phyloP scores from a whole-genome alignment of 2,797 vertebrate genomes.

The Ptychobarbus kaznakovi region DNA sequence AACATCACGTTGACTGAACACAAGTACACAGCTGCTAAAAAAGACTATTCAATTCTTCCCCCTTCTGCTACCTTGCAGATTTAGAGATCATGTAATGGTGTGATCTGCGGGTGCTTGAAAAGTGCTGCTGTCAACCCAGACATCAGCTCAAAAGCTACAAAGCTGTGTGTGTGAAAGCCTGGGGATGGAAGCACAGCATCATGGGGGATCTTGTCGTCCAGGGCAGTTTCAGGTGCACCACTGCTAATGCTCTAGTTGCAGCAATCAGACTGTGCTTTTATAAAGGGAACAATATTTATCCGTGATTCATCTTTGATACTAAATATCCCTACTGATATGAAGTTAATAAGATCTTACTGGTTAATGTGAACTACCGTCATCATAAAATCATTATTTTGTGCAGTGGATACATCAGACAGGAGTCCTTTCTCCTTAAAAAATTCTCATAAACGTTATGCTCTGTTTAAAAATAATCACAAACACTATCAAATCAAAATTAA shows the following conservation, averaged over 20 bases:
- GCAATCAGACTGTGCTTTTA: conserved; percentile 27
- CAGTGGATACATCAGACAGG: background rate
- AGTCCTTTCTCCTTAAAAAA: background rate
- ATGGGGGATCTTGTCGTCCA: conserved; percentile 1
- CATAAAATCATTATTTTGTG: conserved; percentile 6
- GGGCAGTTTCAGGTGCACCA: conserved; percentile 11
- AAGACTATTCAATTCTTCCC: conserved; percentile 61
- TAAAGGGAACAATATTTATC: background rate
- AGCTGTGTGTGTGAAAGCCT: background rate
- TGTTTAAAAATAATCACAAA: background rate
- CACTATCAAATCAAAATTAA: background rate
- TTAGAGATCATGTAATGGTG: background rate
- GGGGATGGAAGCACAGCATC: conserved; percentile 18
- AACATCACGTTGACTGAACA: conserved; percentile 56
- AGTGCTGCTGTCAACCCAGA: conserved; percentile 23
- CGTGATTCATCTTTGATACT: background rate
- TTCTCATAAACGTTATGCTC: background rate
- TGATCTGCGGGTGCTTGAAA: conserved; percentile 24
- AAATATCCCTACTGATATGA: background rate
- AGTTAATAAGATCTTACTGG: conserved; percentile 27
- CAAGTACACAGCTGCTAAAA: conserved; percentile 62
- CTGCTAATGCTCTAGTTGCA: conserved; percentile 16
- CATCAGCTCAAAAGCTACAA: background rate
- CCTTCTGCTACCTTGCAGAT: conserved; percentile 50
- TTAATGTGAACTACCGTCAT: conserved; percentile 6